Percentiles rank a stretch among this genome's conserved stretches.
These are phyloP conservation scores for Melinaea marsaeus DNA, from an alignment of 2,888 invertebrate genomes.

Conservation along the genomic window DNA sequence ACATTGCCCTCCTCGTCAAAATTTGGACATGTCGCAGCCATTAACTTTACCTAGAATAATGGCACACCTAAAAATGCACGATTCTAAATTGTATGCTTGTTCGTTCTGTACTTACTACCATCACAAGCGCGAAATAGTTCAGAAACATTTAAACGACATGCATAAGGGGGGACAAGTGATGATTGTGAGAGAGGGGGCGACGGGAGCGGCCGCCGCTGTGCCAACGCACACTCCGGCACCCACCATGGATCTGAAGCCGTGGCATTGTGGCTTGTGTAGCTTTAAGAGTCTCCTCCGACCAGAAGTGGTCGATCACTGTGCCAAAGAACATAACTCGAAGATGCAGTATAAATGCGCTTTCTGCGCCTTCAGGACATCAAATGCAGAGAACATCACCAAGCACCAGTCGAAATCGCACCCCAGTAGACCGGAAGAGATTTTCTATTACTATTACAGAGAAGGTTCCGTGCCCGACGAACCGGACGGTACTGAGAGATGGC, in stretches of 20 bases:
- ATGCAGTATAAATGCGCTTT: constrained; percentile 84
- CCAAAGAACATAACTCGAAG: constrained; percentile 79
- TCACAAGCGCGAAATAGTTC: constrained; percentile 79
- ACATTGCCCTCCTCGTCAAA: constrained; percentile 81
- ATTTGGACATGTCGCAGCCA: constrained; percentile 62
- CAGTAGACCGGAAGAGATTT: constrained; percentile 50
- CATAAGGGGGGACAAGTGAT: constrained; percentile 75
- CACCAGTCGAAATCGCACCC: constrained; percentile 81
- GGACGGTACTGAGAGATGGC: constrained; percentile 58
- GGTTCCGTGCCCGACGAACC: constrained; percentile 50
- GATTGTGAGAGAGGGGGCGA: constrained; percentile 53
- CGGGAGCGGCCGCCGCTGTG: constrained; percentile 28
- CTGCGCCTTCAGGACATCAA: constrained; percentile 78
- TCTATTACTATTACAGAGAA: constrained; percentile 77
- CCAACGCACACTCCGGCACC: constrained; percentile 39
- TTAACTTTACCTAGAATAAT: constrained; percentile 80
- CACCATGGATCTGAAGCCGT: constrained; percentile 78
- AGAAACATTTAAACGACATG: constrained; percentile 80
- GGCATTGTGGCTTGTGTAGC: constrained; percentile 84
- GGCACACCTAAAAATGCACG: constrained; percentile 87
- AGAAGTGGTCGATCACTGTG: constrained; percentile 79
- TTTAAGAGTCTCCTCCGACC: constrained; percentile 78
- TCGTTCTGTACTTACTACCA: constrained; percentile 82
- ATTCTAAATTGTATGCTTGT: constrained; percentile 84
- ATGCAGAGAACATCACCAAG: constrained; percentile 74